These are phyloP conservation scores for Sebastes ruberrimus DNA, from an alignment of 2,797 vertebrate genomes.

Conservation along the genomic window DNA sequence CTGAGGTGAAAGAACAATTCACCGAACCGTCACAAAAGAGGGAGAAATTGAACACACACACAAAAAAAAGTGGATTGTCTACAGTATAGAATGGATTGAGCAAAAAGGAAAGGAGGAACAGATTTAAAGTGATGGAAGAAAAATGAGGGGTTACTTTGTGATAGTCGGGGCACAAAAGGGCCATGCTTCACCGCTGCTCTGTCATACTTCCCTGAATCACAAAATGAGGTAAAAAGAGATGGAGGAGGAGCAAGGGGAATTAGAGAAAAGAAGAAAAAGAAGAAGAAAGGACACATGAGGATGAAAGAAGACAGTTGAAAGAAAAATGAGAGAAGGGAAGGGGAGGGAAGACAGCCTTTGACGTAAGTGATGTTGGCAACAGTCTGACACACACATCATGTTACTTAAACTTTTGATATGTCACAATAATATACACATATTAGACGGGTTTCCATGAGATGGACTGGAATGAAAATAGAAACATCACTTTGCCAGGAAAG, in stretches of 20 bases:
- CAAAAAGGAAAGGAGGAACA: neutral
- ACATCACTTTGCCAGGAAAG: no score
- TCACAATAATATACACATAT: neutral
- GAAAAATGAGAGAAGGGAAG: neutral
- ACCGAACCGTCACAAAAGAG: constrained; percentile 17
- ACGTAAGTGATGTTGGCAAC: neutral
- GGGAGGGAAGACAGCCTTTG: neutral
- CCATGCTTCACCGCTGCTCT: constrained; percentile 44
- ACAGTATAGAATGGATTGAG: neutral
- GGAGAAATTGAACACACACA: constrained; percentile 11
- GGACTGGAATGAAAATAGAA: neutral
- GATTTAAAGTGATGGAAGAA: neutral
- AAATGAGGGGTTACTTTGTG: constrained; percentile 38
- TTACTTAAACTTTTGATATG: neutral
- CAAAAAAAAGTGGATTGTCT: neutral
- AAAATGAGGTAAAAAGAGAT: constrained; percentile 10
- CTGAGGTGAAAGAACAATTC: constrained; percentile 28
- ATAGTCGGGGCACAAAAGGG: constrained; percentile 47
- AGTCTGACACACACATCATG: neutral
- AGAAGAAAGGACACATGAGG: neutral
- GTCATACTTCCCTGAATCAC: constrained; percentile 43
- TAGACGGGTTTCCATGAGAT: neutral
- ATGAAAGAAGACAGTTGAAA: neutral
- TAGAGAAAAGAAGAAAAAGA: neutral
- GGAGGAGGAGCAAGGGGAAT: neutral